Conservation (phyloP, 2,113 vertebrate species). For the Carassius carassius region DNA sequence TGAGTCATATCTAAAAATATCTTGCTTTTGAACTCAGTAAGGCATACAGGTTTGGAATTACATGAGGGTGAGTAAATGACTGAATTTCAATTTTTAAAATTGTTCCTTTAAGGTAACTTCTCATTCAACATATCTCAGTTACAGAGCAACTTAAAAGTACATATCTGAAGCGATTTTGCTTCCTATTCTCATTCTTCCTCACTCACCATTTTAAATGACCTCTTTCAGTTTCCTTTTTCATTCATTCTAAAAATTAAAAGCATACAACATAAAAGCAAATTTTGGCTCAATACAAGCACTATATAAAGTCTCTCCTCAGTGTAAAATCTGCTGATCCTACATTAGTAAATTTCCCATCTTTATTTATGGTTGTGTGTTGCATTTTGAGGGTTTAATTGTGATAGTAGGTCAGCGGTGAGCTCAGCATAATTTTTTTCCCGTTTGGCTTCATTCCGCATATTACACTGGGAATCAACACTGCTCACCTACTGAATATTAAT, state of each 20-base stretch:
- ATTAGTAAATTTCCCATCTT: neutral
- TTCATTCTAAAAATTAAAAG: neutral
- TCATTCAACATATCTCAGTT: neutral
- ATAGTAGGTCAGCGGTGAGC: neutral
- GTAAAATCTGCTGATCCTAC: neutral
- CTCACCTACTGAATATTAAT: neutral
- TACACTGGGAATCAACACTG: neutral
- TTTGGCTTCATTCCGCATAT: neutral
- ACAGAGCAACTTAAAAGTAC: neutral
- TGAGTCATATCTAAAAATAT: neutral
- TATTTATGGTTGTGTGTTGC: neutral
- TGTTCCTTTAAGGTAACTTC: neutral
- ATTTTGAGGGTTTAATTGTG: neutral
- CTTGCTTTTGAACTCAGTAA: neutral
- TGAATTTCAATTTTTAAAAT: neutral
- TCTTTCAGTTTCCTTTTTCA: neutral
- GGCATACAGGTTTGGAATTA: neutral
- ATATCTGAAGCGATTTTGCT: neutral
- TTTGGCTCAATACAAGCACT: neutral
- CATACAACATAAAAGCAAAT: neutral
- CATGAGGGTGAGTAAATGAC: neutral
- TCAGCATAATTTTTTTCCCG: neutral
- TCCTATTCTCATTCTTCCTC: neutral
- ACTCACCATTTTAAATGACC: neutral
- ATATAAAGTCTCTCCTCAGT: conserved; percentile 14